Base-by-base conservation (phyloP, 2,888 invertebrate genomes). In the Choreutis nemorana region DNA sequence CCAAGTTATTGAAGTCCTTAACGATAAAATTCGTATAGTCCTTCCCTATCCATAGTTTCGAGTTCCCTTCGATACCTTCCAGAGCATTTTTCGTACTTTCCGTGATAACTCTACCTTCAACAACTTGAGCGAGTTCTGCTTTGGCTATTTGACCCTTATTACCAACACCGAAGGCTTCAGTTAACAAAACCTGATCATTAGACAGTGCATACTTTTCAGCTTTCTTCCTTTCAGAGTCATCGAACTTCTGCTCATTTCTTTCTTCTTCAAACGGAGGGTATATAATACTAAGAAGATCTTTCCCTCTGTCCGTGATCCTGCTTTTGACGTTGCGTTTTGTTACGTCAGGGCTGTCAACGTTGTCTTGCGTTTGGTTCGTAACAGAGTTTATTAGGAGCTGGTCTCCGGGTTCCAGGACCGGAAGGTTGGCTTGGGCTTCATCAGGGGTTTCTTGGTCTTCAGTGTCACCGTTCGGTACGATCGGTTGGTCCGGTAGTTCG, bases 1-100 rank as follows among this genome's bases (percentile, higher is more conserved):
- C 91, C 36, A 97, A 82, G 65, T 93, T 89, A 36, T 86, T 87
- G 61, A 97, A 95, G 70, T 97, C 97, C 61, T 96, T 95, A 35
- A 93, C 90, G 39, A 97, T 97, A 59, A 97, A 97, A 72, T 97
- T 97, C 1, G 89, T 89, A 52, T 97, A 97, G 59, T 97, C 97
- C 66, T 97, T 97, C 33, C 97, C 97, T 26, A 94, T 86, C 97
- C 97, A 97, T 29, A 92, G 75, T 54, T 95, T 95, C 0, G 91
- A 87, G 29, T 88, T 87, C 1, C 90, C 90, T 45, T 86, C 84
- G 0, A 66, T 42, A 0, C 55, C 65, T 34, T 72, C 67, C 33
- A 67, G 29, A 0, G 45, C 57, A 21, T 66, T 59, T 22, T 65
- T 68, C 0, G 66, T 67, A 9, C 43, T 57, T 16, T 71, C 75